Percentiles rank a stretch among this genome's conserved stretches.
Conservation (phyloP, 92 coral and sea anemone genomes). For the Zoanthus sociatus region DNA sequence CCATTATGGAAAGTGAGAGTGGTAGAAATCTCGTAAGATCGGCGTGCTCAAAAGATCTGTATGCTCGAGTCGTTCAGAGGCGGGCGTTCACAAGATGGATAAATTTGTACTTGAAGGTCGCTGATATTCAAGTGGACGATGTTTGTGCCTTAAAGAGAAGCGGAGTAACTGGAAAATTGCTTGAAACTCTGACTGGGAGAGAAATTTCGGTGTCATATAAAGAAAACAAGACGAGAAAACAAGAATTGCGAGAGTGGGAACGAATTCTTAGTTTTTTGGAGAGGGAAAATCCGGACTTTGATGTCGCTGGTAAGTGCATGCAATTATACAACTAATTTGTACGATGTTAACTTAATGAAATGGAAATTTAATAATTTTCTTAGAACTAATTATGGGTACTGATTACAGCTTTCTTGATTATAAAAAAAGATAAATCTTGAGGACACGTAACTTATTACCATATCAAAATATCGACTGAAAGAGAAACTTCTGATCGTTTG, state of each 20-base stretch:
- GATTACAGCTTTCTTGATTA: too few relatives aligned
- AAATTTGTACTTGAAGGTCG: constrained; percentile 67
- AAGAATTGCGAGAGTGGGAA: constrained; percentile 71
- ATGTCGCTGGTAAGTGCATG: constrained; percentile 25
- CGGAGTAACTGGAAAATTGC: constrained; percentile 57
- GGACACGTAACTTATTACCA: too few relatives aligned
- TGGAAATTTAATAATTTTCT: too few relatives aligned
- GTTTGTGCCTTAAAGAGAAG: constrained; percentile 74
- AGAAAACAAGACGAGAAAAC: constrained; percentile 60
- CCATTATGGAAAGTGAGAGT: neutral
- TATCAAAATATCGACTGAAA: too few relatives aligned
- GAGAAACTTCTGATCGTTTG: too few relatives aligned
- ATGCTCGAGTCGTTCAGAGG: constrained; percentile 76
- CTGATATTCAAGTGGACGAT: constrained; percentile 72
- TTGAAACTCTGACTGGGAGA: constrained; percentile 67
- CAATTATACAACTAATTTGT: neutral
- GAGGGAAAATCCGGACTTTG: constrained; percentile 50
- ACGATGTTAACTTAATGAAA: too few relatives aligned
- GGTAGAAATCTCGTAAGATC: neutral
- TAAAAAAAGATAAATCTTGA: too few relatives aligned
- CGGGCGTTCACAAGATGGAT: constrained; percentile 95
- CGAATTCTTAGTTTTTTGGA: constrained; percentile 70
- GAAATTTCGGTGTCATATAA: constrained; percentile 49
- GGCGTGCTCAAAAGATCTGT: constrained; percentile 43
- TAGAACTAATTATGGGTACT: too few relatives aligned